Base-by-base conservation (phyloP, 2,113 vertebrate species). In the Picathartes gymnocephalus region DNA sequence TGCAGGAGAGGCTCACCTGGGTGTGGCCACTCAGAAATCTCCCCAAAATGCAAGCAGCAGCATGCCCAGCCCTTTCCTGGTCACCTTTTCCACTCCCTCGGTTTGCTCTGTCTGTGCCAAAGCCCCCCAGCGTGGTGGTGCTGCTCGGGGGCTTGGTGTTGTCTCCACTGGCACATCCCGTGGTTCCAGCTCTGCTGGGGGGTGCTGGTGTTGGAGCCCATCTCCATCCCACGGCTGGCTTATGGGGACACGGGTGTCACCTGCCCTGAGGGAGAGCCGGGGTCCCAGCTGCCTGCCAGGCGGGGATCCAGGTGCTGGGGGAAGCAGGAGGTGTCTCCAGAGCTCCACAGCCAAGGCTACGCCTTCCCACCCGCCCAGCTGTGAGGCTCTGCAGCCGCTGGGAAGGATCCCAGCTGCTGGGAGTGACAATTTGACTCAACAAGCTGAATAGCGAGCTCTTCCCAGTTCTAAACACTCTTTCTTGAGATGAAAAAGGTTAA, bases 371-470 rank as follows among this genome's bases (percentile, higher is more conserved):
- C 81, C 3, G 13, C 85, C 77, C 90, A 81, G 95, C 90, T 87
- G 91, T 9, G 33, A n/a, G 80, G 81, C 62, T 88, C 90, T 25
- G 73, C 91, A 80, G 90, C 62, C 64, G 15, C 58, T 70, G 90
- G 72, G 88, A 96, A 45, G 90, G 40, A 77, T 90, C 93, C 90
- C 95, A 95, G 96, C 94, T 92, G 95, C 92, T 95, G 74, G 51
- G 53, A 83, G 45, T 64, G 90, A 93, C 95, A 95, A 58, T 77
- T 77, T 57, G 79, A 79, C 84, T 95, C 87, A 76, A 72, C 66
- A 90, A 66, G 76, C 84, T 85, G 87, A 73, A 80, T 9, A 77
- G 91, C 87, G 92, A 93, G 87, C 82, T 54, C 86, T 81, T 88
- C 83, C 88, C 92, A 53, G 56, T 48, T 71, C 76, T 79, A 93